These are phyloP conservation scores for Empidonax traillii DNA, from an alignment of 2,113 vertebrate species.

Conservation along the genomic window DNA sequence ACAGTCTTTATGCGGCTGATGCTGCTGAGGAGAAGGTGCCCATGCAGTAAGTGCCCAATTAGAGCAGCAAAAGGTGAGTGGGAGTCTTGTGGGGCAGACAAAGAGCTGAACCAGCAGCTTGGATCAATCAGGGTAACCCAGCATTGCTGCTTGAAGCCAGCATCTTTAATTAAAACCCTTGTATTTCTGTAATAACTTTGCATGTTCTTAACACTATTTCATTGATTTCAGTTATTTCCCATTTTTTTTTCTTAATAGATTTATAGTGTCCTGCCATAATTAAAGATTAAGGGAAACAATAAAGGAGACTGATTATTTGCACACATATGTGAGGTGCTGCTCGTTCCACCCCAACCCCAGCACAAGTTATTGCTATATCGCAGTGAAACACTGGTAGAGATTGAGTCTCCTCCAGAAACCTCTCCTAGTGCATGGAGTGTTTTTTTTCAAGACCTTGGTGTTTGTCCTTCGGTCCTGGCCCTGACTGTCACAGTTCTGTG, in stretches of 20 bases:
- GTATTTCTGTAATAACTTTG: slow-evolving; percentile 71
- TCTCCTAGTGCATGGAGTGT: accelerated
- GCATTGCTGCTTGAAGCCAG: slow-evolving; percentile 50
- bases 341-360: neutral
- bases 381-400: neutral
- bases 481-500: neutral
- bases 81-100: neutral
- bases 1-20: slow-evolving; percentile 3
- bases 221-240: slow-evolving; percentile 74
- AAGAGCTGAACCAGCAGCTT: slow-evolving; percentile 62
- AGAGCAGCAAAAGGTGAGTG: neutral
- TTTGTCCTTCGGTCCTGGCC: neutral
- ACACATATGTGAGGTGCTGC: neutral
- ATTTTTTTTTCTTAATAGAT: slow-evolving; percentile 29
- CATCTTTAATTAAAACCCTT: slow-evolving; percentile 76
- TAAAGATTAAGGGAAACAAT: slow-evolving; percentile 51
- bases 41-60: slow-evolving; percentile 38
- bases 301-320: slow-evolving; percentile 26
- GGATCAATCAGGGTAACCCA: slow-evolving; percentile 51
- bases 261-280: slow-evolving; percentile 27
- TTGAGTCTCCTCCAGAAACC: neutral
- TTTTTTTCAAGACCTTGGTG: neutral
- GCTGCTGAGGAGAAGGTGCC: slow-evolving; percentile 26
- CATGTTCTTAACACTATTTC: slow-evolving; percentile 47
- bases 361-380: neutral